Evolutionary conservation across 2,888 invertebrate species (phyloP).

Genomic region (Escarpia spicata): DNA sequence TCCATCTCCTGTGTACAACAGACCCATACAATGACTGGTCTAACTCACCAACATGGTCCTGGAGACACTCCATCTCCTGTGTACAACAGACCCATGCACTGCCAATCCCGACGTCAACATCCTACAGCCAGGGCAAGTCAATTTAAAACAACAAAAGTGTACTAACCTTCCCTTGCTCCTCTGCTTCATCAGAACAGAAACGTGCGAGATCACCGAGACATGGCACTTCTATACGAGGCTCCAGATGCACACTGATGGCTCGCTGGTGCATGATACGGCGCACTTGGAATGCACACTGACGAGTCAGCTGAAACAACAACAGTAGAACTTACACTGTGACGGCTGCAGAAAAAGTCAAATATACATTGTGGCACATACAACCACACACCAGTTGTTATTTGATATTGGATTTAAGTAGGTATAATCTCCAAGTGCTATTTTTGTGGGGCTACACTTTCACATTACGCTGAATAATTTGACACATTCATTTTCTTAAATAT

Average conservation of each 20-base stretch:
- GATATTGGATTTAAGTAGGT: too few relatives aligned
- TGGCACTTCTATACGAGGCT: conserved; percentile 91
- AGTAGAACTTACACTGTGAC: neutral
- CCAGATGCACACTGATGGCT: conserved; percentile 89
- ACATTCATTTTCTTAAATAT: too few relatives aligned
- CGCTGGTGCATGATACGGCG: conserved; percentile 91
- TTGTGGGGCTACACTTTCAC: too few relatives aligned
- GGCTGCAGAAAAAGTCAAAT: neutral
- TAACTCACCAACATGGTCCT: neutral
- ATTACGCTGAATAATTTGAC: too few relatives aligned
- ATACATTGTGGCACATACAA: neutral
- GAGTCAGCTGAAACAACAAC: conserved; percentile 64
- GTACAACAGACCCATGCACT: neutral
- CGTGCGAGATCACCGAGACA: conserved; percentile 88
- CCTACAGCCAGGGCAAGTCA: neutral
- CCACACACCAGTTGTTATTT: too few relatives aligned
- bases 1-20: conserved; percentile 64
- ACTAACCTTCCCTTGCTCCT: conserved; percentile 79
- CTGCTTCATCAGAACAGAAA: conserved; percentile 77
- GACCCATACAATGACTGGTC: neutral
- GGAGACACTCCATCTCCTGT: neutral
- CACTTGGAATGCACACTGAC: conserved; percentile 76
- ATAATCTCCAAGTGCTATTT: too few relatives aligned
- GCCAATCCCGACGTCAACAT: too few relatives aligned
- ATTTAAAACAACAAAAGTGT: neutral